phyloP scores from a whole-genome alignment of 1,140 invertebrate genomes.

The Saccostrea echinata region DNA sequence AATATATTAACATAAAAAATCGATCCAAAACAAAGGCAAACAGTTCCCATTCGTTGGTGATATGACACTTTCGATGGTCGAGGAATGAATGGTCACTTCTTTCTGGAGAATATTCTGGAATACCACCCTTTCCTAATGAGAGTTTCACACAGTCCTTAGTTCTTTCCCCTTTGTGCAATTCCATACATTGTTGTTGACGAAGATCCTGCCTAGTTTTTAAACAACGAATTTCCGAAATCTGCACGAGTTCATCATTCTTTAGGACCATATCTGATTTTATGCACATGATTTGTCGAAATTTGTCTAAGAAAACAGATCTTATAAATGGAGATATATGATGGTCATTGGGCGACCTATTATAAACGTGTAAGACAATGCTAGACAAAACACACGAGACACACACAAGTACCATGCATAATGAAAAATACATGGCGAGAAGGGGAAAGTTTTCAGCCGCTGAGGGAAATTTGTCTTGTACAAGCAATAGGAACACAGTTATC shows the following conservation, averaged over 20 bases:
- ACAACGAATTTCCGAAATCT: background rate
- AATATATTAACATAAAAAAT: background rate
- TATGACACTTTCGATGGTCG: background rate
- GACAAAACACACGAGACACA: background rate
- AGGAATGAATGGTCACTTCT: background rate
- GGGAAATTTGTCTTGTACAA: constrained; percentile 96
- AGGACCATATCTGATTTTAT: background rate
- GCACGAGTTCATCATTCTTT: background rate
- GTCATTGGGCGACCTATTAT: background rate
- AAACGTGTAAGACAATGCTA: background rate
- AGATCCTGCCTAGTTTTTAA: background rate
- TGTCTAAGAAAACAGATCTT: background rate
- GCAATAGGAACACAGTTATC: constrained; percentile 80
- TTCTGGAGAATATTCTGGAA: background rate
- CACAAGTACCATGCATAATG: background rate
- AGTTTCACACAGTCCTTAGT: background rate
- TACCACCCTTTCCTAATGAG: background rate
- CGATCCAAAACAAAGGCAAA: background rate
- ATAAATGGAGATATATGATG: background rate
- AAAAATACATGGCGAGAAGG: constrained; percentile 78
- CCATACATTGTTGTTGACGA: background rate
- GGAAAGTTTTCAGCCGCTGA: constrained; percentile 92
- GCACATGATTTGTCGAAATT: background rate
- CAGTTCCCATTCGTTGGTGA: background rate
- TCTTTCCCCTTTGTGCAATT: background rate